Conservation (phyloP, 2,888 invertebrate species). For the Zygothrica quintamaculata region DNA sequence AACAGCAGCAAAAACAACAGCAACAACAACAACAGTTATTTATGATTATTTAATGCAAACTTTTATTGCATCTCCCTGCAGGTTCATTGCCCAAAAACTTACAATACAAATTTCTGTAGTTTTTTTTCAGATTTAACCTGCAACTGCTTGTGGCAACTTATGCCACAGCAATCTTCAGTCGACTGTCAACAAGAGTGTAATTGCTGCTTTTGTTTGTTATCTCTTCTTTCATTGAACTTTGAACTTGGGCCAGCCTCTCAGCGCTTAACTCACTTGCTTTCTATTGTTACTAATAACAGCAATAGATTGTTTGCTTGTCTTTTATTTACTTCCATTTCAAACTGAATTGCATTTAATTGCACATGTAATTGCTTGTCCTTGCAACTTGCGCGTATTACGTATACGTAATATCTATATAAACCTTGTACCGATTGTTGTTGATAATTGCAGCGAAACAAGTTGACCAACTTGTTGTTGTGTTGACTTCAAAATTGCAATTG, state of each 20-base stretch:
- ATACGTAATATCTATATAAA: slow-evolving; percentile 60
- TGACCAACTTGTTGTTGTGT: slow-evolving; percentile 5
- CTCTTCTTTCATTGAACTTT: slow-evolving; percentile 67
- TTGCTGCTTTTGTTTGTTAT: slow-evolving; percentile 38
- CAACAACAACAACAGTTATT: slow-evolving; percentile 52
- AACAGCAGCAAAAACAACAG: slow-evolving; percentile 8
- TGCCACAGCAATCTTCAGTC: neutral
- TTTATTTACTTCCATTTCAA: slow-evolving; percentile 3
- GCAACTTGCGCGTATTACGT: slow-evolving; percentile 43
- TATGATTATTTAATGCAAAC: slow-evolving; percentile 76
- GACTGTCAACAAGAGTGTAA: slow-evolving; percentile 44
- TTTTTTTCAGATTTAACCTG: slow-evolving; percentile 37
- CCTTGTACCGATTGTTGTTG: slow-evolving; percentile 36
- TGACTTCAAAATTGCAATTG: slow-evolving; percentile 27
- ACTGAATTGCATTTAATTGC: slow-evolving; percentile 9
- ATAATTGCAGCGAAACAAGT: slow-evolving; percentile 14
- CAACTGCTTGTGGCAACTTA: slow-evolving; percentile 23
- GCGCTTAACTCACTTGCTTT: slow-evolving; percentile 61
- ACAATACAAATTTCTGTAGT: slow-evolving; percentile 47
- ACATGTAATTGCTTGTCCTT: slow-evolving; percentile 36
- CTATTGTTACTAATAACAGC: slow-evolving; percentile 32
- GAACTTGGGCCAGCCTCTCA: slow-evolving; percentile 63
- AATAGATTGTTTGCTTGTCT: slow-evolving; percentile 22
- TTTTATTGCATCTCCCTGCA: slow-evolving; percentile 48
- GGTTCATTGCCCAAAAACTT: slow-evolving; percentile 71